Base-by-base conservation (phyloP, 2,888 invertebrate species). In the Harmothoe impar region DNA sequence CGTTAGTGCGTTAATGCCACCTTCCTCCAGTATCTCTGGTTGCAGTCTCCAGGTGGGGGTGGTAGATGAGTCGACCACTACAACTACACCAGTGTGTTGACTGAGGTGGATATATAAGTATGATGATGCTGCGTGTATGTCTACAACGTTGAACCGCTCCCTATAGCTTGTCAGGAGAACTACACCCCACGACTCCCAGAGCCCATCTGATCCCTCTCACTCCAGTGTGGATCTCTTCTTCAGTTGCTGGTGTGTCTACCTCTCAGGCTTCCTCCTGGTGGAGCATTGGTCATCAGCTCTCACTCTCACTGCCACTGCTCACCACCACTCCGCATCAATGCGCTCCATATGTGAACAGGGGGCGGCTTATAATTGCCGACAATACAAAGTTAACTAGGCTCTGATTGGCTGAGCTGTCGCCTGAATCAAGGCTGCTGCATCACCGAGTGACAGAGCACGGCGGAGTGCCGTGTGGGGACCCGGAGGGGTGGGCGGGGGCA, bases 371-470 rank as follows among this genome's bases (percentile, higher is more conserved):
- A 86, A 86, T 86, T 86, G 86, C 86, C 56, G 86, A 86, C 52
- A 86, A 86, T 86, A 86, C 54, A 52, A 86, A 54, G 86, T 86
- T 86, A 86, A 86, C 54, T 52, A 86, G 86, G 25, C 86, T 54
- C 54, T 86, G 86, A 86, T 86, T 86, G 86, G 86, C 52, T 86
- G 86, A 54, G 52, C 54, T 86, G 86, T 86, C 81, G 81, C 35
- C 81, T 43, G 81, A 33, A 81, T 81, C 81, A 81, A 35, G 5
- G 81, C 43, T 35, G 35, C 81, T 81, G 35, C 81, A 35, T 35
- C 81, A 25, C 17, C 35, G 81, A 81, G 17, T 81, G 81, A 81
- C 81, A 43, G 43, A 17, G 72, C 25, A n/a, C 15, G 3, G 72
- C 72, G 17, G 72, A 72, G 72, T 15, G 72, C 72, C 29, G 72